Evolutionary conservation across 1,140 invertebrate genomes (phyloP), one percentile per base, ranked within the genome.

Genomic region (Eumaeus atala): DNA sequence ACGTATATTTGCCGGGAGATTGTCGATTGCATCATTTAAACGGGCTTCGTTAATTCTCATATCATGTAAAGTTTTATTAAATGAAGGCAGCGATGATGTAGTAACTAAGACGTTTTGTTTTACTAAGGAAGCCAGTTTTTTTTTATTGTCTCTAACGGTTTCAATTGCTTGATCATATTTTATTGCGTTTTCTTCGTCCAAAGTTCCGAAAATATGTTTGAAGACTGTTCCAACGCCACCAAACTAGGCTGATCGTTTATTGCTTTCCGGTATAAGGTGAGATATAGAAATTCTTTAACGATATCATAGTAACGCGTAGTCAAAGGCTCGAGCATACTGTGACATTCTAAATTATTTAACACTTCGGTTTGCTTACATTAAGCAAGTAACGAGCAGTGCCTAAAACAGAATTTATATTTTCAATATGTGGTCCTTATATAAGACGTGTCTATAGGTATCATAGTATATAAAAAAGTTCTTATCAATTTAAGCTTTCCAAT

Each of bases 31-130:
- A 9, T 63, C 42, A 28, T 51, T 64, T 12, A 68, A 58, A 3
- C 42, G 58, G 9, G 9, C 38, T 64, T 69, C 63, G 42, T 66
- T 71, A 42, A 44, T 37, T 50, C 59, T 61, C 35, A 69, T 58
- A 48, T 56, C 59, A 21, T 54, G 16, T 52, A 72, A 34, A 3
- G 60, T 63, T 40, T 64, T 54, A 60, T 72, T 71, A 51, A 48
- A 70, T 33, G 50, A 36, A 9, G 38, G 7, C 40, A 62, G 17
- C 9, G 35, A 9, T 0, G 54, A 57, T n/a, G 34, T 54, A 0
- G 61, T 64, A n/a, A 64, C 10, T 34, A 59, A 47, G 28, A 63
- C 54, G 16, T 64, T 62, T 50, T 66, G 38, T 38, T 59, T 65
- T 4, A 57, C 42, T 48, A 64, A 59, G 11, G 59, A 57, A 37